Percentiles rank a stretch among this genome's conserved stretches.
phyloP scores from a whole-genome alignment of 2,797 vertebrate species.

The Mustela erminea region DNA sequence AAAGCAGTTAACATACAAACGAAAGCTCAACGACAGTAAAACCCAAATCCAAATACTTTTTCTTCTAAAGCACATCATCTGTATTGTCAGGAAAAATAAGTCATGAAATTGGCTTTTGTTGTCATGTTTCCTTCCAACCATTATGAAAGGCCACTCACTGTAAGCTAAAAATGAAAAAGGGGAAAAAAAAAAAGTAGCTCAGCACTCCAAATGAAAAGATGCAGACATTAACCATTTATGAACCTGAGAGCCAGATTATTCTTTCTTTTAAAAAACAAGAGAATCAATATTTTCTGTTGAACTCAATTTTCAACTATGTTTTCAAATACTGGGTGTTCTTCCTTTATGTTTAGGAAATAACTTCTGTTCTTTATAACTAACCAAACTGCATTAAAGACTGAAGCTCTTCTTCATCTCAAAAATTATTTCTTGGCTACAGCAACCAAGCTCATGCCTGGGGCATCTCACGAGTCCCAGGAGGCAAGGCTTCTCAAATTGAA shows the following conservation, averaged over 20 bases:
- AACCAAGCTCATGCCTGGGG: not conserved
- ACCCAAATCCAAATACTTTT: not conserved
- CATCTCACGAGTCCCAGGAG: accelerated
- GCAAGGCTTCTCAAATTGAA: not conserved
- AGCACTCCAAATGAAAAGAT: not conserved
- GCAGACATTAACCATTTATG: slow-evolving; percentile 37
- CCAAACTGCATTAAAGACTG: not conserved
- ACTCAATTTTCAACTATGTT: not conserved
- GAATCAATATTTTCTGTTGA: not conserved
- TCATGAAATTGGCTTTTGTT: slow-evolving; percentile 52
- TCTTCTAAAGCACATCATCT: not conserved
- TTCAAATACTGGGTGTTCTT: not conserved
- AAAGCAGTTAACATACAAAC: slow-evolving; percentile 62
- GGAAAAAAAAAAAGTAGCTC: not conserved
- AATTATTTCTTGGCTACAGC: not conserved
- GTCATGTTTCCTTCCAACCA: slow-evolving; percentile 50
- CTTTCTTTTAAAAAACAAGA: not conserved
- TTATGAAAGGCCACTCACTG: slow-evolving; percentile 67
- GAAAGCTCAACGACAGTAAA: not conserved
- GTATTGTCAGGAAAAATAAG: slow-evolving; percentile 13
- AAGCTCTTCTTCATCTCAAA: not conserved
- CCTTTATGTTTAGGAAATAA: not conserved
- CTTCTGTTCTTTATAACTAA: not conserved
- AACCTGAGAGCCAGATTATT: not conserved
- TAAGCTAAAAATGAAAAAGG: slow-evolving; percentile 34